phyloP scores from a whole-genome alignment of 2,113 vertebrate genomes.

The Neopipo cinnamomea region DNA sequence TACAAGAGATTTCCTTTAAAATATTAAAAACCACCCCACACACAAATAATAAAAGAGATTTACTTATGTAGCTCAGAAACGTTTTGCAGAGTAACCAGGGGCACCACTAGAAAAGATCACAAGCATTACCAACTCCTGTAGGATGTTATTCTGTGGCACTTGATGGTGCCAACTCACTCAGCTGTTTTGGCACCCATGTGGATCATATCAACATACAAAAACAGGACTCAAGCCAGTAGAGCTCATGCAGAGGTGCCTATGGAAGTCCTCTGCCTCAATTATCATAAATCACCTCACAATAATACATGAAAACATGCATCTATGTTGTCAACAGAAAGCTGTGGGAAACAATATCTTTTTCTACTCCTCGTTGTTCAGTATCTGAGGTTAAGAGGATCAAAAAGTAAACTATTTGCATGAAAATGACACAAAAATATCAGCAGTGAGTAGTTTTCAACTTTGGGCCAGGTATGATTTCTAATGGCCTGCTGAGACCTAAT shows the following conservation, averaged over 20 bases:
- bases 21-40: rapidly evolving
- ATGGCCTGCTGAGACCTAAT: not conserved
- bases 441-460: not conserved
- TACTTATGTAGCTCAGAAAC: not conserved
- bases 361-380: not conserved
- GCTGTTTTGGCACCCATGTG: not conserved
- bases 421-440: not conserved
- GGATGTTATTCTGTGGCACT: not conserved
- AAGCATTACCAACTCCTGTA: not conserved
- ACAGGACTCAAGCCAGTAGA: not conserved
- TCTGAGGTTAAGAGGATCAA: not conserved
- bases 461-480: not conserved
- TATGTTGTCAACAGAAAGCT: not conserved
- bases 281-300: not conserved
- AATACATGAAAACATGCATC: not conserved
- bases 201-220: not conserved
- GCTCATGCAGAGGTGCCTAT: not conserved
- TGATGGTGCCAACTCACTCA: not conserved
- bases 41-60: not conserved
- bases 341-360: not conserved
- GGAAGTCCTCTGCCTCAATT: not conserved
- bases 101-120: not conserved
- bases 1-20: not conserved
- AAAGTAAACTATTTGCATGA: not conserved
- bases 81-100: not conserved